Evolutionary conservation across 2,797 vertebrate genomes (phyloP).

Genomic region (Heliangelus exortis): DNA sequence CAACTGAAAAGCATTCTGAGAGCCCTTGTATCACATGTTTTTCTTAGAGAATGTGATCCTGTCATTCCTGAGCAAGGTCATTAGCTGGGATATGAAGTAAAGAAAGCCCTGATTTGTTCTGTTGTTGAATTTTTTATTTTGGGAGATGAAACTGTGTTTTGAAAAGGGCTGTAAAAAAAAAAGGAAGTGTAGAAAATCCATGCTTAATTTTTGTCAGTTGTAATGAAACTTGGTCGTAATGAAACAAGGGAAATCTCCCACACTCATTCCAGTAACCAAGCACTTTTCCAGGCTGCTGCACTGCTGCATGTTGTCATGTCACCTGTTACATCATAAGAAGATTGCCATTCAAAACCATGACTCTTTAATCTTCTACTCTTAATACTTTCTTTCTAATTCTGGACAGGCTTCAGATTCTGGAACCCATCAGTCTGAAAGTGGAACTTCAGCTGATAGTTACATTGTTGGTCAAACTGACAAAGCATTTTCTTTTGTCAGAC

Average conservation of each 20-base stretch:
- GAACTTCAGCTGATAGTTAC: neutral
- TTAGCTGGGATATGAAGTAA: neutral
- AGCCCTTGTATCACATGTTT: neutral
- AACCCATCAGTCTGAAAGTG: neutral
- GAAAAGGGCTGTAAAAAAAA: neutral
- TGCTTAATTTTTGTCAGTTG: neutral
- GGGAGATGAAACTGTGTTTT: neutral
- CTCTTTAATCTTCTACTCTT: conserved; percentile 67
- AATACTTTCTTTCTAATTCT: conserved; percentile 65
- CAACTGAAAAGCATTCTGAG: neutral
- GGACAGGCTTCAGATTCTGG: conserved; percentile 3
- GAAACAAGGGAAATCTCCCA: neutral
- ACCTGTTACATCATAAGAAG: conserved; percentile 69
- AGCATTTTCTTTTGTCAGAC: neutral
- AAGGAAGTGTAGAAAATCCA: neutral
- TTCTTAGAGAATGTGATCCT: neutral
- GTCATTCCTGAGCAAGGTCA: neutral
- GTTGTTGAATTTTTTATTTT: neutral
- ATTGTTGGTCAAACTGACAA: neutral
- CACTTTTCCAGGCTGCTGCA: conserved; percentile 2
- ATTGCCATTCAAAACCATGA: conserved; percentile 55
- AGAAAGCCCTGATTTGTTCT: neutral
- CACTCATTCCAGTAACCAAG: neutral
- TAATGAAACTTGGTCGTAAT: neutral
- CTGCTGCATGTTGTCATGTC: neutral